Base-by-base conservation (phyloP, 2,797 vertebrate genomes). In the Thunnus albacares region DNA sequence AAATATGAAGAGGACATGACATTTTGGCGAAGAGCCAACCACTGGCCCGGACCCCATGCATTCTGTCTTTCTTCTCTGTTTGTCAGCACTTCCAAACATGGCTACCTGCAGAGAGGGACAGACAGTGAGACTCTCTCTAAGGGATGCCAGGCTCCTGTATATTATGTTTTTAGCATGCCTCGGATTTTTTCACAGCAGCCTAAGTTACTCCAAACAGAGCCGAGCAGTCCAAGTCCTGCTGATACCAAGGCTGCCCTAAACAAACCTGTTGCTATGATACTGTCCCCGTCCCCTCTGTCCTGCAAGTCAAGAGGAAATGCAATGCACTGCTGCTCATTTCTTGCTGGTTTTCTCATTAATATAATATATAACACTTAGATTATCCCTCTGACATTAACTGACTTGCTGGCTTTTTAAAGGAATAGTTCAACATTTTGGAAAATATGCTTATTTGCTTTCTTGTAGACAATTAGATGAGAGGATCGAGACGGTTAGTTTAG, bases 81-180 rank as follows among this genome's bases (percentile, higher is more conserved):
- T 95, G 94, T 95, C 94, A 94, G 95, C 94, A 94, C 92, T 95
- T 95, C 94, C 94, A 96, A 96, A 96, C 94, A 96, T 94, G 95
- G 94, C 90, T 92, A 94, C 95, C 94, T 95, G 94, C 62, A 56
- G 93, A 69, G 94, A 90, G 85, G 68, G 77, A 82, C 94, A 95
- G 94, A 95, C 93, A 89, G 82, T 66, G 80, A 91, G 93, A 71
- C 93, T 93, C 93, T 87, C 89, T 89, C 87, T 69, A 84, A 73
- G 90, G 85, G 94, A 95, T 92, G 90, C 92, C 84, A 91, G 94
- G 89, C 92, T 94, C 91, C 93, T 95, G 90, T 94, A 90, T 94
- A 94, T 94, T 94, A 95, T 95, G 93, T 93, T 95, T 95, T 94
- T 91, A 83, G 84, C 95, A 91, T 95, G 94, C 96, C 91, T 93